A percentile compares a stretch with the other conserved stretches of the same genome.
These are phyloP conservation scores for Glaucidium brasilianum DNA, from an alignment of 2,113 vertebrate genomes.

Conservation along the genomic window DNA sequence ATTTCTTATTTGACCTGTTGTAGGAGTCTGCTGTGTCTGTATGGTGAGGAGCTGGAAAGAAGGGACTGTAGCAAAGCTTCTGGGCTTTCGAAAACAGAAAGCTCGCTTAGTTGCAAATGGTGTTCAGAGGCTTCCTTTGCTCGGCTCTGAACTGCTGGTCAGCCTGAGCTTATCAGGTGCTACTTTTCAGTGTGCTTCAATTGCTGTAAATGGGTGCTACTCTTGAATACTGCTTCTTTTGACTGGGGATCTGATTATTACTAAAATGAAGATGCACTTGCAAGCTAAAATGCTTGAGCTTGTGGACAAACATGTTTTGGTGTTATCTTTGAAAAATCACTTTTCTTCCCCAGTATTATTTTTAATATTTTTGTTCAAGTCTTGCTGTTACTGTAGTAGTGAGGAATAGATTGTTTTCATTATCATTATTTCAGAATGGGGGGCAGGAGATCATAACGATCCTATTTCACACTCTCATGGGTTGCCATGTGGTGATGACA, in stretches of 20 bases:
- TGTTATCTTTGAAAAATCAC: background rate
- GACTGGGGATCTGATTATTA: background rate
- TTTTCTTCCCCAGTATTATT: background rate
- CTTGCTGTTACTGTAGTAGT: background rate
- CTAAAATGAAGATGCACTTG: background rate
- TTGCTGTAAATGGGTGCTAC: background rate
- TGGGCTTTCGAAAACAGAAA: too few relatives aligned
- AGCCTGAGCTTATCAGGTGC: background rate
- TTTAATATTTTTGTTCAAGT: background rate
- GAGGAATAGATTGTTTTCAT: background rate
- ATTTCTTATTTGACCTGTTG: accelerated
- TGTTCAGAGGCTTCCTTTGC: background rate
- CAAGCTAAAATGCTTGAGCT: background rate
- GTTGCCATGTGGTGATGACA: background rate
- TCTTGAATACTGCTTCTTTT: background rate
- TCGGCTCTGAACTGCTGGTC: background rate
- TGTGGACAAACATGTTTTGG: background rate
- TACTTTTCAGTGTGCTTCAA: background rate
- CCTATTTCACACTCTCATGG: slow-evolving; percentile 2
- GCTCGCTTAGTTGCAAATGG: background rate
- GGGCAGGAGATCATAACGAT: background rate
- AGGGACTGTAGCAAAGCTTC: background rate
- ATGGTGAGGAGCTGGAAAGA: background rate
- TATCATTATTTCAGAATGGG: background rate
- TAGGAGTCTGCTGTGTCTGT: background rate